Evolutionary conservation across 2,113 vertebrate genomes (phyloP), one percentile per base, ranked within the genome.

Genomic region (Stegastes partitus): DNA sequence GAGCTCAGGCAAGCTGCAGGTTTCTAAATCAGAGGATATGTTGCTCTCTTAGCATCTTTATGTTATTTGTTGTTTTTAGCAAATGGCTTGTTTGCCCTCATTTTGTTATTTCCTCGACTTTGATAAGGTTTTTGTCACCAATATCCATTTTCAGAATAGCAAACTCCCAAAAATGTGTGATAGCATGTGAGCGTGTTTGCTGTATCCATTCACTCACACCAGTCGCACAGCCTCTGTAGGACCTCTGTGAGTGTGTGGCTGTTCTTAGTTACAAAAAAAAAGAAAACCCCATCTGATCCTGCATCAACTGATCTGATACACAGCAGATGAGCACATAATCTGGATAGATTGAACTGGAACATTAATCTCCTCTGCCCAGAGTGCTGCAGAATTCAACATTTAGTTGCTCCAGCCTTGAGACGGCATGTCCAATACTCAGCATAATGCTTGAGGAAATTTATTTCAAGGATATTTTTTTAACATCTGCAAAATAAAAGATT

Each of bases 251-350:
- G 44, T 71, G 42, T 39, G 25, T 71, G 71, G 21, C 11, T 67
- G 37, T 63, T 83, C 53, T 76, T 64, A 68, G 57, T 66, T 51
- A 53, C 54, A 73, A 68, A 74, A 34, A 28, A 74, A 63, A 73
- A 68, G 71, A 34, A 28, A 74, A 63, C 15, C 49, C 54, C 67
- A 79, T 65, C 59, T 87, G 39, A 89, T 76, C 62, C 81, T 64
- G 45, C 75, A 77, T 74, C 51, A 77, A 42, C 54, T 64, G 75
- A 71, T 83, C 73, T 83, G 77, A 81, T 69, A 68, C 67, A 49
- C 50, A 81, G 62, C 79, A 74, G 77, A 82, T 88, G 74, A 91
- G 71, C 65, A 69, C 25, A 75, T 88, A 78, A 87, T 91, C 86
- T 81, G 68, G 53, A 63, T 59, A 79, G 69, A 82, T 19, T 73